Percentiles rank a stretch among this genome's conserved stretches.
These are phyloP conservation scores for Strigamia crassipes DNA, from an alignment of 2,888 invertebrate genomes.

Conservation along the genomic window DNA sequence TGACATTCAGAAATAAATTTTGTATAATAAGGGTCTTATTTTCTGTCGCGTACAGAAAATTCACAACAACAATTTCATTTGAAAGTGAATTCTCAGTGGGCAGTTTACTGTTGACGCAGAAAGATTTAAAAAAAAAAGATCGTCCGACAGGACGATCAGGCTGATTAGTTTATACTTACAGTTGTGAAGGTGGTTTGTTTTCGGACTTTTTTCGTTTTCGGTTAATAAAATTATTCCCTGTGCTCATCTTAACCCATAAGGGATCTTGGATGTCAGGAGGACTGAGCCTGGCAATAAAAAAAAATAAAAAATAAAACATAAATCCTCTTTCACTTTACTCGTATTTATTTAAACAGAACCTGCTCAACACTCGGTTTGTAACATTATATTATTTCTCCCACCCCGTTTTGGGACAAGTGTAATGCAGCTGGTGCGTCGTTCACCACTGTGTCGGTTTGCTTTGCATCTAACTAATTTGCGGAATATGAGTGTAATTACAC, in stretches of 20 bases:
- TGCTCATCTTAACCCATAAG: conserved; percentile 84
- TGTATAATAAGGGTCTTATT: too few relatives aligned
- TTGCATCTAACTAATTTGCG: conserved; percentile 16
- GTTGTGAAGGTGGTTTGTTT: conserved; percentile 59
- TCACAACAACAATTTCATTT: too few relatives aligned
- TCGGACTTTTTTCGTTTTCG: conserved; percentile 75
- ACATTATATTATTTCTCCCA: neutral
- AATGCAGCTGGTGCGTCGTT: conserved; percentile 11
- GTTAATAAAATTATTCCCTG: conserved; percentile 63
- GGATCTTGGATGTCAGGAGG: conserved; percentile 63
- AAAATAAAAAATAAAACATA: neutral
- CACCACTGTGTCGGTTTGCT: conserved; percentile 12
- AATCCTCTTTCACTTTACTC: neutral
- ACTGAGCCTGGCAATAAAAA: conserved; percentile 48
- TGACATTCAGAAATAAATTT: too few relatives aligned
- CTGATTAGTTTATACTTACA: conserved; percentile 50
- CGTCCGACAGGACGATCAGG: too few relatives aligned
- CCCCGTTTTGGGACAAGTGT: neutral
- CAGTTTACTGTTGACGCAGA: too few relatives aligned
- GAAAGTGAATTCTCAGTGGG: too few relatives aligned
- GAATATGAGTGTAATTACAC: conserved; percentile 6
- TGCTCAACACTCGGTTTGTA: neutral
- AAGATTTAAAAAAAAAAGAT: too few relatives aligned
- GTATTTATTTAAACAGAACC: neutral
- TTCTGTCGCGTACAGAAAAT: too few relatives aligned